Evolutionary conservation across 2,113 vertebrate genomes (phyloP).

Genomic region (Etia nguti): DNA sequence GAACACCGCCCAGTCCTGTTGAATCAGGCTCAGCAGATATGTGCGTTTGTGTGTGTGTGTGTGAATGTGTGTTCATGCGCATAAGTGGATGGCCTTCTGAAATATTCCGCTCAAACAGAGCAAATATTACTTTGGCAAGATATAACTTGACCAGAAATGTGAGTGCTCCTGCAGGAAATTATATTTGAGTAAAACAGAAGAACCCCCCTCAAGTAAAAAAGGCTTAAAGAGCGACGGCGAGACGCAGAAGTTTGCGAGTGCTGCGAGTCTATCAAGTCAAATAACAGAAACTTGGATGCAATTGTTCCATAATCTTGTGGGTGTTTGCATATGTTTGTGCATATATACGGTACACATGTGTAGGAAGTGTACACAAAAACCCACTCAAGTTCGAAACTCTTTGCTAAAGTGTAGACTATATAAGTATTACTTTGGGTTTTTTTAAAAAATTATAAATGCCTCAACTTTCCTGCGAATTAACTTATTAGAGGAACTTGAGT

Average conservation of each 20-base stretch:
- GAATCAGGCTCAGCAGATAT: slow-evolving; percentile 54
- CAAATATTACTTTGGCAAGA: slow-evolving; percentile 19
- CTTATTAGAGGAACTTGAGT: background rate
- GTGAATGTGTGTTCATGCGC: background rate
- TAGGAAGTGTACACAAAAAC: background rate
- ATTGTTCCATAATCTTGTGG: background rate
- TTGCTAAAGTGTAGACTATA: background rate
- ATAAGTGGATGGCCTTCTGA: background rate
- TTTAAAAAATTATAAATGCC: background rate
- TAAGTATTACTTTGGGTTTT: background rate
- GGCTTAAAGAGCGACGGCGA: background rate
- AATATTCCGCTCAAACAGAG: slow-evolving; percentile 20
- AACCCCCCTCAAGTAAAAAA: background rate
- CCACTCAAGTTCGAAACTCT: background rate
- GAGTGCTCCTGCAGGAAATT: background rate
- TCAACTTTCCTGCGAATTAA: background rate
- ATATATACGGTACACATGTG: background rate
- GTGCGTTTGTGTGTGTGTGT: background rate
- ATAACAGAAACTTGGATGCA: background rate
- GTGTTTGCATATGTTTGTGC: background rate
- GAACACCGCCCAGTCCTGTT: slow-evolving; percentile 43
- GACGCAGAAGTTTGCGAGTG: background rate
- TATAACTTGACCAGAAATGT: background rate
- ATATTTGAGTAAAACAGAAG: slow-evolving; percentile 4
- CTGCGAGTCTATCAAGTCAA: background rate